Conservation (phyloP, 30 jellyfish, hydroid and myxozoan genomes). For the Cassiopea xamachana region DNA sequence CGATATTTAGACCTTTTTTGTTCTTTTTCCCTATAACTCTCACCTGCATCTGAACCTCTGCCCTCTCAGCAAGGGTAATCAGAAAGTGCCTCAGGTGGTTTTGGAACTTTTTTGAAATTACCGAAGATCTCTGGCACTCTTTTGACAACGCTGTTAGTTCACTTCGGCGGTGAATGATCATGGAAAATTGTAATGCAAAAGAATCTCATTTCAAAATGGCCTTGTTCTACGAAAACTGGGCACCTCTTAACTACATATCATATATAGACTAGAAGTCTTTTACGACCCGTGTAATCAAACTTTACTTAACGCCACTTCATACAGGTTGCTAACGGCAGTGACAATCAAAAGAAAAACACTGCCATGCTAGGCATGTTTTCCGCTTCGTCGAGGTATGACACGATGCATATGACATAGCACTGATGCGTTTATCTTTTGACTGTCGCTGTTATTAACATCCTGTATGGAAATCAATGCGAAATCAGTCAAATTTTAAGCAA, state of each 20-base stretch:
- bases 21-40: not conserved
- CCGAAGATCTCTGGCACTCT: not conserved
- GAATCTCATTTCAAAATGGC: not conserved
- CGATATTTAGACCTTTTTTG: not conserved
- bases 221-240: not conserved
- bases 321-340: not conserved
- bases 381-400: not conserved
- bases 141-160: not conserved
- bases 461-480: not conserved
- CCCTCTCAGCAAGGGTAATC: not conserved
- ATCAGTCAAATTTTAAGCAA: not conserved
- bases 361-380: not conserved
- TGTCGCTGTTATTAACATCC: not conserved
- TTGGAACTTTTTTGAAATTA: not conserved
- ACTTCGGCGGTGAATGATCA: not conserved
- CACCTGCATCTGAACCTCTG: not conserved
- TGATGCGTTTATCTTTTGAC: not conserved
- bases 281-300: not conserved
- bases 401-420: not conserved
- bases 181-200: not conserved
- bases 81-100: not conserved
- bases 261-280: not conserved
- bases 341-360: not conserved
- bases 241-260: not conserved
- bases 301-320: not conserved